Evolutionary conservation across 30 jellyfish, hydroid and myxozoan species (phyloP).

Genomic region (Mastigias papua): DNA sequence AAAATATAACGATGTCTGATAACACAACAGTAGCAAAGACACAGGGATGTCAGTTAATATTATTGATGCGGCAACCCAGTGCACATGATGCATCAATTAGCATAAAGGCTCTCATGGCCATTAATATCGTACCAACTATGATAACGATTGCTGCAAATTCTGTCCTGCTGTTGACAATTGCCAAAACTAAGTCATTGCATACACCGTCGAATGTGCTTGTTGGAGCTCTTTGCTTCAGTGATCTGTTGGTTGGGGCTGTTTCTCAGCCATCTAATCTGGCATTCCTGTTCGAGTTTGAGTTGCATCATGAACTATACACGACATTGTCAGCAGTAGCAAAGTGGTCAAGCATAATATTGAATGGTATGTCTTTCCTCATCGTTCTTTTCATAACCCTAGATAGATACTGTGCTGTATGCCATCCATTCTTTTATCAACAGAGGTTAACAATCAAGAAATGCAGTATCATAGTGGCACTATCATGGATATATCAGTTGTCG

Average conservation of each 20-base stretch:
- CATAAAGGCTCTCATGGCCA: background rate
- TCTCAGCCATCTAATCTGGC: constrained; percentile 18
- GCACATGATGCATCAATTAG: background rate
- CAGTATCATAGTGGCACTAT: background rate
- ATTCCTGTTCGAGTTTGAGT: background rate
- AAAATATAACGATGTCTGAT: too few species aligned
- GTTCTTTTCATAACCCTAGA: constrained; percentile 29
- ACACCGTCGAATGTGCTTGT: constrained; percentile 15
- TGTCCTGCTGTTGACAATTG: background rate
- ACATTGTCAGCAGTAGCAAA: background rate
- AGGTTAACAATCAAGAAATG: background rate
- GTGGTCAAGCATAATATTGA: background rate
- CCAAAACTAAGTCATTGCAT: constrained; percentile 25
- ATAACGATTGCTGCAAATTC: constrained; percentile 11
- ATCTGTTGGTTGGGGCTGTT: constrained; percentile 8
- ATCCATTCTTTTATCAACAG: constrained; percentile 16
- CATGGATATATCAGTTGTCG: background rate
- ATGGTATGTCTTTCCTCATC: constrained; percentile 15
- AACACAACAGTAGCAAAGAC: background rate
- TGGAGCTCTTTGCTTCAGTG: constrained; percentile 29
- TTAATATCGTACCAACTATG: constrained; percentile 9
- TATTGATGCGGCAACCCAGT: background rate
- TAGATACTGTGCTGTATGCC: constrained; percentile 23
- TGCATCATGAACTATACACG: background rate
- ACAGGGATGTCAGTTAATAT: background rate